Base-by-base conservation (phyloP, 2,797 vertebrate species). In the Tragopan temminckii region DNA sequence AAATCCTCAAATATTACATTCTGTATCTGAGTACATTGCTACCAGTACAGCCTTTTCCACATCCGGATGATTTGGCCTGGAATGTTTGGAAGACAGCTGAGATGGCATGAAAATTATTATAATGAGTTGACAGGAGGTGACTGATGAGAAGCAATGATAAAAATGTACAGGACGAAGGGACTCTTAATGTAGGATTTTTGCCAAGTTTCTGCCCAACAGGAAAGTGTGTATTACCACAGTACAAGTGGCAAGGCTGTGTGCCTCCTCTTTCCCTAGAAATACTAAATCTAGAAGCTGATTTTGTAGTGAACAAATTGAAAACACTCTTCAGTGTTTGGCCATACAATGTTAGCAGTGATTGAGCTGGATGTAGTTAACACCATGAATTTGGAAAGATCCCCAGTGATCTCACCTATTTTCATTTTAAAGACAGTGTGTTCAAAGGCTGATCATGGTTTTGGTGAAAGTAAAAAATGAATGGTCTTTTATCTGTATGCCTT, bases 191-290 rank as follows among this genome's bases (percentile, higher is more conserved):
- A 75, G 71, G 36, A 36, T 52, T 57, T 61, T 94, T 62, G 42
- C 21, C 20, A 75, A n/a, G 12, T 79, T 89, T 89, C 74, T 87
- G 40, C 67, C 74, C 88, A 33, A 78, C 85, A 83, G 13, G 33
- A 80, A 81, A 77, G 29, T 9, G 27, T 40, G 11, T 52, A 27
- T 93, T 85, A 78, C 64, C 59, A 59, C 80, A 80, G 58, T 78
- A 53, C 36, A 31, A 2, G 4, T 88, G 67, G 38, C 38, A 38
- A 86, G 63, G 40, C 40, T 91, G 61, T 76, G 61, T 77, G 68
- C 93, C 55, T 95, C 85, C 85, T 94, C 50, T 91, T 85, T 79
- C 95, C 75, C 53, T 63, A 93, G 78, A 90, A 95, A 84, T 88
- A 74, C 7, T 80, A 89, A 85, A 72, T 85, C 77, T 93, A 90